Evolutionary conservation across 2,113 vertebrate genomes (phyloP).

Genomic region (Chauna torquata): DNA sequence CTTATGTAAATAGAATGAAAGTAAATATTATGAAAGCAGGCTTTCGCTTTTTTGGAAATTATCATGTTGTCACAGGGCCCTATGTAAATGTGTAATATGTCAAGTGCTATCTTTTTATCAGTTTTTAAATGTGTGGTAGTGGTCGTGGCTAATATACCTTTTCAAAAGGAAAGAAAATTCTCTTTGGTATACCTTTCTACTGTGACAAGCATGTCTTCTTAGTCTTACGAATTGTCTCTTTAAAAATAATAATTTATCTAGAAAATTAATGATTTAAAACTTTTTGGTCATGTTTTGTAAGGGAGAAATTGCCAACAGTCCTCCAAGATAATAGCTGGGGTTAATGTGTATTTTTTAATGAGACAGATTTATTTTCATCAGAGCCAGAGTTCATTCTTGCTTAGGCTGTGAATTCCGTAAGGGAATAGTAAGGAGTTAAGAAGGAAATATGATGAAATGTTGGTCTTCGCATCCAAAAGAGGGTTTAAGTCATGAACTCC

Average conservation of each 20-base stretch:
- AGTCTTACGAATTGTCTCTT: not conserved
- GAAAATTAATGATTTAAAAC: not conserved
- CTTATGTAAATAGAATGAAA: not conserved
- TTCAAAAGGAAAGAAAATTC: not conserved
- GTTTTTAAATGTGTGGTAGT: not conserved
- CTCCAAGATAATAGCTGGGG: constrained; percentile 1
- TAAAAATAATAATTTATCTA: not conserved
- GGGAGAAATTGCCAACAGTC: not conserved
- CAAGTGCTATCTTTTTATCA: not conserved
- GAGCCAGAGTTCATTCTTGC: constrained; percentile 41
- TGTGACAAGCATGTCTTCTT: not conserved
- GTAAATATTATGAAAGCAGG: not conserved
- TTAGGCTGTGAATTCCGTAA: constrained; percentile 57
- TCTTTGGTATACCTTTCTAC: not conserved
- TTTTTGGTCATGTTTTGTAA: not conserved
- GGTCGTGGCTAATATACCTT: fast-evolving
- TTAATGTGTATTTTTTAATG: constrained; percentile 49
- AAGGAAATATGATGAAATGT: constrained; percentile 57
- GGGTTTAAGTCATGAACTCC: constrained; percentile 61
- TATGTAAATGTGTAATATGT: not conserved
- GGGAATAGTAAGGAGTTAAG: constrained; percentile 60
- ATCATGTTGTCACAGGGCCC: not conserved
- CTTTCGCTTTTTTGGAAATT: not conserved
- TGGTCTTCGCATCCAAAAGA: constrained; percentile 53
- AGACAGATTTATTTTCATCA: constrained; percentile 42